Conservation (phyloP, 30 jellyfish, hydroid and myxozoan species). For the Mastigias papua region DNA sequence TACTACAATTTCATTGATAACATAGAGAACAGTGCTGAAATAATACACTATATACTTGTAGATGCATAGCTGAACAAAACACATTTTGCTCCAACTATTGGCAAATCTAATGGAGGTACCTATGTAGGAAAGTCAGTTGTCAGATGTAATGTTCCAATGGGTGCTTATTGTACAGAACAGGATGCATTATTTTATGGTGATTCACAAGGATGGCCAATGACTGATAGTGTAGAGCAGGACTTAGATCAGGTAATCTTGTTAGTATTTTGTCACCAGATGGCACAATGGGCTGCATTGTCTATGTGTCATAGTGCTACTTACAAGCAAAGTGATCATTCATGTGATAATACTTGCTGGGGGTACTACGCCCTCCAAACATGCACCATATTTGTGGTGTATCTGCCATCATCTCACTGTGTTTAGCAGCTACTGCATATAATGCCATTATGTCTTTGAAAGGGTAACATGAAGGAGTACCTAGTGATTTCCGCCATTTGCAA, state of each 20-base stretch:
- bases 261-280: neutral
- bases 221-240: neutral
- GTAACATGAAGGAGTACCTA: neutral
- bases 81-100: neutral
- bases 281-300: neutral
- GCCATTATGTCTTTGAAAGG: neutral
- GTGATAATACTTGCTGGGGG: neutral
- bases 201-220: slow-evolving; percentile 35
- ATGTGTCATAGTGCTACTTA: neutral
- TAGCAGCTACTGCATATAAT: neutral
- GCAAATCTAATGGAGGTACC: neutral
- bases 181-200: slow-evolving; percentile 19
- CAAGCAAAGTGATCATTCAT: neutral
- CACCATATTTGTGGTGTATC: neutral
- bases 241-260: neutral
- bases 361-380: neutral
- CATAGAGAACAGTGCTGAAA: neutral
- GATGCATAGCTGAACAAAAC: neutral
- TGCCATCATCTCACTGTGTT: neutral
- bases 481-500: neutral
- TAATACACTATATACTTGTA: neutral
- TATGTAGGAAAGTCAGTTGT: neutral
- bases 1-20: neutral
- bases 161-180: neutral
- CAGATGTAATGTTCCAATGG: slow-evolving; percentile 12